phyloP scores from a whole-genome alignment of 2,113 vertebrate genomes.

The Trogon surrucura region DNA sequence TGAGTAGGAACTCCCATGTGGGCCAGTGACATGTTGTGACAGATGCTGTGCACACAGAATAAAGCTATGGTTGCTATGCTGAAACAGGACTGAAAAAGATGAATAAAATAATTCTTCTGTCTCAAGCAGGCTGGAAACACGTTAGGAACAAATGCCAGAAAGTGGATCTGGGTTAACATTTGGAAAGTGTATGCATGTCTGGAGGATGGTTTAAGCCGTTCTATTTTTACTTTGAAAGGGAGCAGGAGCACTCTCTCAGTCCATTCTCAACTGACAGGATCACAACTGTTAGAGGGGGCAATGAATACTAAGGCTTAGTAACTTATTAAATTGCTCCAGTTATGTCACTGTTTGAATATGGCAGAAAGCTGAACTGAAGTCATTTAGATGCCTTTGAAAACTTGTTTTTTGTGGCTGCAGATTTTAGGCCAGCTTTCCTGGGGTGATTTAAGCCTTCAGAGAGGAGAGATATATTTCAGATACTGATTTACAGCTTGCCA shows the following conservation, averaged over 20 bases:
- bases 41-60: not conserved
- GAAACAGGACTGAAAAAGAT: not conserved
- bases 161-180: not conserved
- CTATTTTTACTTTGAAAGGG: constrained; percentile 1
- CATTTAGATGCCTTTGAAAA: constrained; percentile 6
- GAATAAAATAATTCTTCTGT: not conserved
- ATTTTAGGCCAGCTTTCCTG: not conserved
- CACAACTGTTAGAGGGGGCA: not conserved
- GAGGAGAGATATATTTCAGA: not conserved
- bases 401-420: not conserved
- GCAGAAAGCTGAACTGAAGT: constrained; percentile 7
- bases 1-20: not conserved
- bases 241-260: not conserved
- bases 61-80: not conserved
- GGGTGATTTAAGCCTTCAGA: not conserved
- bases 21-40: rapidly evolving
- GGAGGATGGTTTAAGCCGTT: not conserved
- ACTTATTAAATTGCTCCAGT: constrained; percentile 29
- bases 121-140: not conserved
- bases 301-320: not conserved
- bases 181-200: not conserved
- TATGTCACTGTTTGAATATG: constrained; percentile 25
- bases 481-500: not conserved
- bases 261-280: not conserved
- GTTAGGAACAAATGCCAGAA: not conserved